A percentile compares a stretch with the other conserved stretches of the same genome.
phyloP scores from a whole-genome alignment of 1,140 invertebrate species.

The Hyphantria cunea region DNA sequence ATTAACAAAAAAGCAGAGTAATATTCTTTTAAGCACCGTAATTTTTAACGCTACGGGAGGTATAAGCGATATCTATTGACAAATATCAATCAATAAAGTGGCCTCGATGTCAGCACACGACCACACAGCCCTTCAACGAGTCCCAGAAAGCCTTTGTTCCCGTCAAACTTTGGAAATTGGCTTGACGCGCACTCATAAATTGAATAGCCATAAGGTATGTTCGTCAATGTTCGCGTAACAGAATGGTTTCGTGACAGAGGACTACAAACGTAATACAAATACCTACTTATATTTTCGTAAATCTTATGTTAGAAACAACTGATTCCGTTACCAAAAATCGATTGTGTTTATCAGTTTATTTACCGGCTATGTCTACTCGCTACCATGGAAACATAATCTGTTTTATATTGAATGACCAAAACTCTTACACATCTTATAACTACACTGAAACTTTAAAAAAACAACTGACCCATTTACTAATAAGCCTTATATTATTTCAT shows the following conservation, averaged over 20 bases:
- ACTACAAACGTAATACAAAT: not conserved
- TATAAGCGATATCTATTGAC: slow-evolving; percentile 9
- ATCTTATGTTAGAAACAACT: not conserved
- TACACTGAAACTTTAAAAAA: too few relatives aligned
- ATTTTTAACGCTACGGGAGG: too few relatives aligned
- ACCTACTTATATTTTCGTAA: not conserved
- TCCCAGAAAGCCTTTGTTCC: slow-evolving; percentile 40
- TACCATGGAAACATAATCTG: too few relatives aligned
- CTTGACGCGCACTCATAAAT: slow-evolving; percentile 30
- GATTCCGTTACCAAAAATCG: too few relatives aligned
- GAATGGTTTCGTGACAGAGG: not conserved
- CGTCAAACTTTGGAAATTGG: slow-evolving; percentile 31
- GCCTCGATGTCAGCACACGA: slow-evolving; percentile 38
- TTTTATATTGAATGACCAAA: too few relatives aligned
- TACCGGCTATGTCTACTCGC: too few relatives aligned
- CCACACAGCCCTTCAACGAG: slow-evolving; percentile 39
- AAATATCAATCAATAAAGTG: slow-evolving; percentile 25
- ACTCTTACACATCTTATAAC: too few relatives aligned
- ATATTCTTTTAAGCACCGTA: too few relatives aligned
- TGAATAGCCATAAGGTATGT: slow-evolving; percentile 16
- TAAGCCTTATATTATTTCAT: too few relatives aligned
- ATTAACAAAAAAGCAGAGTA: too few relatives aligned
- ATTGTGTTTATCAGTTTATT: too few relatives aligned
- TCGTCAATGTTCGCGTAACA: not conserved
- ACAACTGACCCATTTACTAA: too few relatives aligned